Evolutionary conservation across 2,797 vertebrate genomes (phyloP).

Genomic region (Micromesistius poutassou): DNA sequence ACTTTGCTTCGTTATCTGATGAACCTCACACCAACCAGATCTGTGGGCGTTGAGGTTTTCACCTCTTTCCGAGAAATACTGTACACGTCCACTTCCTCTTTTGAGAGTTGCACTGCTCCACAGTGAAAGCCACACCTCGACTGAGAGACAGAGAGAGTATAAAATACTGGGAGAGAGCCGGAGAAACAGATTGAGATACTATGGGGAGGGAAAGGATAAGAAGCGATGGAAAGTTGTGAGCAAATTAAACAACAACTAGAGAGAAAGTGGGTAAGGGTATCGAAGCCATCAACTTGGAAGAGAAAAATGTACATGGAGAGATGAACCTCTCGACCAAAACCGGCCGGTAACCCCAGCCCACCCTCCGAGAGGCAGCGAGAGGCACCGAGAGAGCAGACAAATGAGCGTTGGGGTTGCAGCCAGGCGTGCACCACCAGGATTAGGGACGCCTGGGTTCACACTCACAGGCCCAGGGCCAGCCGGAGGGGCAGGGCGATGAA

Average conservation of each 20-base stretch:
- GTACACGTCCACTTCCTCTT: slow-evolving; percentile 1
- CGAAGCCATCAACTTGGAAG: slow-evolving; percentile 13
- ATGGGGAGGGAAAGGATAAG: background rate
- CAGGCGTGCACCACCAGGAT: slow-evolving; percentile 52
- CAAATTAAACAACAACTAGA: background rate
- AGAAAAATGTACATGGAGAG: slow-evolving; percentile 18
- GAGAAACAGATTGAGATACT: background rate
- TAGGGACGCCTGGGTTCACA: slow-evolving; percentile 49
- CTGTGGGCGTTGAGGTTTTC: background rate
- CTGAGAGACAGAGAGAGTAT: slow-evolving; percentile 29
- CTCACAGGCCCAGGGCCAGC: slow-evolving; percentile 31
- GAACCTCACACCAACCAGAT: background rate
- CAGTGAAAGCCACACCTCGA: slow-evolving; percentile 42
- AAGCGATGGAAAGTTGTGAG: background rate
- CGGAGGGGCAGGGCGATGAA: background rate
- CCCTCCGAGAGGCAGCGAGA: slow-evolving; percentile 23
- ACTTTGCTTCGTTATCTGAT: background rate
- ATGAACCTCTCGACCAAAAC: slow-evolving; percentile 17
- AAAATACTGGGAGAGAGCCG: background rate
- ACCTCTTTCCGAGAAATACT: background rate
- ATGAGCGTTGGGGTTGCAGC: slow-evolving; percentile 52
- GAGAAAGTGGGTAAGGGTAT: slow-evolving; percentile 13
- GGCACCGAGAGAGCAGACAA: slow-evolving; percentile 43
- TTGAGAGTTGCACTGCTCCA: slow-evolving; percentile 9
- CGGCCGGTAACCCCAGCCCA: slow-evolving; percentile 12